Evolutionary conservation across 2,113 vertebrate genomes (phyloP), one percentile per base, ranked within the genome.

Genomic region (Passer montanus): DNA sequence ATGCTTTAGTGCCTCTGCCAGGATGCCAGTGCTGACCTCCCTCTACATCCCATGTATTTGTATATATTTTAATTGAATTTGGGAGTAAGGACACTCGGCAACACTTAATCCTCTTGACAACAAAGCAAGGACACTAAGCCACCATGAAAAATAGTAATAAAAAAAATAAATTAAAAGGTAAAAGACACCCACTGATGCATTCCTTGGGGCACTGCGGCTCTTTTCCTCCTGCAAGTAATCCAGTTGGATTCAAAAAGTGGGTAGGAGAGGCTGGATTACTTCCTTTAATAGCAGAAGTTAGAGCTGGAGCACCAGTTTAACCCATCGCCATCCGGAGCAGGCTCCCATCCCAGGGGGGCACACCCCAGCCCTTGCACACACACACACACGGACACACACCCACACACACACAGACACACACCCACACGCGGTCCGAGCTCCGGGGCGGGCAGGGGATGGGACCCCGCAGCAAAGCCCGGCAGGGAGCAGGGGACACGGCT

Each of bases 1-100:
- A 91, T 49, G 62, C 49, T 63, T 68, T 77, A 35, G 70, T 43
- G 84, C 79, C 80, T 94, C 66, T 76, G 52, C 53, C 20, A 6
- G 80, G 84, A 85, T 75, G 93, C 69, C 74, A 78, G 74, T 1
- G 7, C 70, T 39, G 67, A 33, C 78, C 87, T 67, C 53, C 76
- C 53, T 77, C 93, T 87, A 83, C 41, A 68, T 74, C 52, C 79
- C 75, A 55, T 46, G 83, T 84, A 79, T 72, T 72, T 73, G 74
- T 77, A 68, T 93, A 89, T 93, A 93, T 97, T 97, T 97, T 94
- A 97, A 95, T 63, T 96, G 43, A 50, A 84, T 93, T 62, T 53
- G 39, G 23, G 67, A 93, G 75, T 66, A 44, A 63, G 73, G 70
- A 94, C 49, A 94, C 73, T 76, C 76, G 2, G 60, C 67, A 88